phyloP scores from a whole-genome alignment of 2,113 vertebrate species.

The Calypte anna region DNA sequence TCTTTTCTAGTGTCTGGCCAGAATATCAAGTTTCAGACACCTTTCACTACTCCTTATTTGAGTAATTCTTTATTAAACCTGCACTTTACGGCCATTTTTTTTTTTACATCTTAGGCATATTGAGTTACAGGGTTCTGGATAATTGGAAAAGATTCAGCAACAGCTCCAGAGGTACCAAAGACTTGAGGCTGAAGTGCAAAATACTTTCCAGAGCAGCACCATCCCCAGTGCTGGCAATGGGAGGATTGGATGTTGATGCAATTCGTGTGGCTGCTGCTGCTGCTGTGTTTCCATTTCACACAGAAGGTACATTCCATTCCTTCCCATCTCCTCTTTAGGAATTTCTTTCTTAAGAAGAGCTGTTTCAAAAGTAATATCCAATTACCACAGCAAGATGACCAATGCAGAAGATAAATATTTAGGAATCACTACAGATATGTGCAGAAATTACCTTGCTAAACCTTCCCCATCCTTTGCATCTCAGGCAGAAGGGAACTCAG shows the following conservation, averaged over 20 bases:
- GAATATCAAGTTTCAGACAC: constrained; percentile 65
- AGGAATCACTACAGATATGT: background rate
- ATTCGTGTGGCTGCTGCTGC: background rate
- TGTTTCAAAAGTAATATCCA: background rate
- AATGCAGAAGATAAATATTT: background rate
- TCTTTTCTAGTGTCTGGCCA: constrained; percentile 66
- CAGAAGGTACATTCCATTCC: background rate
- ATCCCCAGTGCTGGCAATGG: background rate
- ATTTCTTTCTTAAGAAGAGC: background rate
- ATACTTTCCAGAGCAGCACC: constrained; percentile 22
- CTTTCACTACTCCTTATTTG: constrained; percentile 70
- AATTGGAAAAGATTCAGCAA: constrained; percentile 55
- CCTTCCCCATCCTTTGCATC: background rate
- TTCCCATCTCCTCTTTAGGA: background rate
- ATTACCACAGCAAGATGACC: background rate
- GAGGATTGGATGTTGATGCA: background rate
- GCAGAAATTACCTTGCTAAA: background rate
- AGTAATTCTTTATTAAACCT: constrained; percentile 70
- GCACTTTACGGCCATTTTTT: constrained; percentile 61
- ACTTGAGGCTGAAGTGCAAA: constrained; percentile 6
- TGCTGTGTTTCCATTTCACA: background rate
- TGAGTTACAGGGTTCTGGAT: constrained; percentile 61
- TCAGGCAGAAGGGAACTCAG: background rate
- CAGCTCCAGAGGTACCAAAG: constrained; percentile 13
- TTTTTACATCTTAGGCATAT: background rate